Conservation (phyloP, 1,140 invertebrate species). For the Doryteuthis pealeii region DNA sequence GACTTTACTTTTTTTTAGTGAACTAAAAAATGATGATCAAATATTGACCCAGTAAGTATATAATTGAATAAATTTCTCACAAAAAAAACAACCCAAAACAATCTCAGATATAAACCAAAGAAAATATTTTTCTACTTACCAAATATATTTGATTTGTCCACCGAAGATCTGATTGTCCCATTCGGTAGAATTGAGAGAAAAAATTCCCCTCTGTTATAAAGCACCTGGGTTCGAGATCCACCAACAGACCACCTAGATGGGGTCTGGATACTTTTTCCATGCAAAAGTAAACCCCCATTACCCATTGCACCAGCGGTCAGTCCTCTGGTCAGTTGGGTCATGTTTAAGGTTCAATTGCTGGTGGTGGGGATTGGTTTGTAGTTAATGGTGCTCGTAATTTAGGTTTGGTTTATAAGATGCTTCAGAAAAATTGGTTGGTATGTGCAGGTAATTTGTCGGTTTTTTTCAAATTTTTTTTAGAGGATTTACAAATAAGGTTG, state of each 20-base stretch:
- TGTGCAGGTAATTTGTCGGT: background rate
- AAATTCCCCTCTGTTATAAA: background rate
- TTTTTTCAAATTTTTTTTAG: background rate
- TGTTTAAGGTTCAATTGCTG: background rate
- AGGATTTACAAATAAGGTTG: background rate
- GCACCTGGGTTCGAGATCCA: background rate
- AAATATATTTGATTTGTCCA: background rate
- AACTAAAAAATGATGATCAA: too few species aligned
- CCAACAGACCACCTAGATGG: background rate
- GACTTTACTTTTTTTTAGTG: too few species aligned
- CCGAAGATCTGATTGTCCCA: background rate
- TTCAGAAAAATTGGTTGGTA: background rate
- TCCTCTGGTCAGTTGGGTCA: background rate
- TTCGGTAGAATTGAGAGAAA: constrained; percentile 4
- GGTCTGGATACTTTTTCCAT: background rate
- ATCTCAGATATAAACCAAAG: background rate
- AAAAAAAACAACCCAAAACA: too few species aligned
- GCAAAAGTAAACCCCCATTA: background rate
- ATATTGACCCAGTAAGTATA: too few species aligned
- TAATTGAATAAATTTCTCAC: too few species aligned
- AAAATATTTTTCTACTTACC: background rate
- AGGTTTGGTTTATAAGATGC: background rate
- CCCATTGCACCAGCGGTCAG: background rate
- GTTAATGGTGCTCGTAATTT: background rate
- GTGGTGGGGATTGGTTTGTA: background rate